Evolutionary conservation across 2,888 invertebrate species (phyloP).

Genomic region (Trachelus iudaicus): DNA sequence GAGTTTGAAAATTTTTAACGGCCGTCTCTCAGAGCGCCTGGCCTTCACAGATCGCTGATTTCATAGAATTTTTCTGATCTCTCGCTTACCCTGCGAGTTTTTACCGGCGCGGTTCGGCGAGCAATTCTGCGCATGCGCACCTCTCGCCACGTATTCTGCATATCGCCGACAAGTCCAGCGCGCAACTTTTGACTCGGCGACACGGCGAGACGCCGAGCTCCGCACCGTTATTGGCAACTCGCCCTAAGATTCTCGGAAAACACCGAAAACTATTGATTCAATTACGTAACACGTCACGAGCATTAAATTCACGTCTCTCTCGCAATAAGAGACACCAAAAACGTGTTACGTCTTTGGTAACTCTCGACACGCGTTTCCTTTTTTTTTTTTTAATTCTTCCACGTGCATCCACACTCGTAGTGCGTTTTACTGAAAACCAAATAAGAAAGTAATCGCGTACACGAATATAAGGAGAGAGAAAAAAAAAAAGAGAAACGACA

Average conservation of each 20-base stretch:
- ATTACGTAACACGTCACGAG: slow-evolving; percentile 36
- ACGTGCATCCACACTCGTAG: neutral
- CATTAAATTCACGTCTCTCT: neutral
- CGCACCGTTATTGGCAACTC: neutral
- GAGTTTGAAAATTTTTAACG: slow-evolving; percentile 33
- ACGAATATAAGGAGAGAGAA: neutral
- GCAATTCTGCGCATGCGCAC: neutral
- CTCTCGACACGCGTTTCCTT: neutral
- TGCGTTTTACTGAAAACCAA: neutral
- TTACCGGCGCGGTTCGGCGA: neutral
- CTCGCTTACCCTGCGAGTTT: slow-evolving; percentile 9
- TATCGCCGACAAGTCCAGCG: neutral
- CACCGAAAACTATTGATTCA: slow-evolving; percentile 47
- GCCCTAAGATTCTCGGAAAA: slow-evolving; percentile 28
- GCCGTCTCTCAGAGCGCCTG: slow-evolving; percentile 21
- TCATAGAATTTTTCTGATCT: slow-evolving; percentile 29
- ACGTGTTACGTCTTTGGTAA: neutral
- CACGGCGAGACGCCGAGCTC: neutral
- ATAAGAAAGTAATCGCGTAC: neutral
- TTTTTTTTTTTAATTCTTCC: no score
- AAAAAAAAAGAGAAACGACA: neutral
- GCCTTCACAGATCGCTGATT: slow-evolving; percentile 27
- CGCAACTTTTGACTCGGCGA: neutral
- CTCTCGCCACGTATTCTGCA: neutral
- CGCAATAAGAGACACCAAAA: neutral